Evolutionary conservation across 2,888 invertebrate species (phyloP).

Genomic region (Bombyx huttoni): DNA sequence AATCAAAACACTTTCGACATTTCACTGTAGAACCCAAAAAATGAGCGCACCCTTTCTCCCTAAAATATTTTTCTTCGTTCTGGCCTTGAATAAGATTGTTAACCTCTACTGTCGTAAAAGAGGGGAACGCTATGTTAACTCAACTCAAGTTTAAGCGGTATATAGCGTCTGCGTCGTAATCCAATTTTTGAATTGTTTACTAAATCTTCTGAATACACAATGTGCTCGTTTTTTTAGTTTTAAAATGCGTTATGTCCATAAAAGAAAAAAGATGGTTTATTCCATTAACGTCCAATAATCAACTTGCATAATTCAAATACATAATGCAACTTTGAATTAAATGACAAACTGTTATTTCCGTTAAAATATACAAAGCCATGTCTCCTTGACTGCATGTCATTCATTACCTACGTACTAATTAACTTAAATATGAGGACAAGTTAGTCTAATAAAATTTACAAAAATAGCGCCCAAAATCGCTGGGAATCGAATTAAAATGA

Average conservation of each 20-base stretch:
- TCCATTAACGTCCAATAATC: no score
- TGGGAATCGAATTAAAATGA: no score
- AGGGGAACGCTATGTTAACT: not conserved
- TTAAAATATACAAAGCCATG: no score
- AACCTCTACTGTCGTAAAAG: not conserved
- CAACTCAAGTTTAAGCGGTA: not conserved
- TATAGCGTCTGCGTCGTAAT: not conserved
- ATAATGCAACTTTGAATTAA: no score
- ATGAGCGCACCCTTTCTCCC: not conserved
- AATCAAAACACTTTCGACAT: not conserved
- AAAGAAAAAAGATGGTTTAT: not conserved
- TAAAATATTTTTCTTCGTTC: not conserved
- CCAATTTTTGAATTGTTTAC: not conserved
- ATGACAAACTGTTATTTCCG: no score
- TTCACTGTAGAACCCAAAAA: not conserved
- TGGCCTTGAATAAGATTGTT: not conserved
- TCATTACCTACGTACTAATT: no score
- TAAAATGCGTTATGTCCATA: not conserved
- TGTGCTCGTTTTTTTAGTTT: not conserved
- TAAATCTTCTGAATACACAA: not conserved
- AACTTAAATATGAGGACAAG: no score
- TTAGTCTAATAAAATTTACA: no score
- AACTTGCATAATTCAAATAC: no score
- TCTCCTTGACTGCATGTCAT: no score
- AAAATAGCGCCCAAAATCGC: no score